Conservation (phyloP, 2,113 vertebrate genomes). For the Pluvialis apricaria region DNA sequence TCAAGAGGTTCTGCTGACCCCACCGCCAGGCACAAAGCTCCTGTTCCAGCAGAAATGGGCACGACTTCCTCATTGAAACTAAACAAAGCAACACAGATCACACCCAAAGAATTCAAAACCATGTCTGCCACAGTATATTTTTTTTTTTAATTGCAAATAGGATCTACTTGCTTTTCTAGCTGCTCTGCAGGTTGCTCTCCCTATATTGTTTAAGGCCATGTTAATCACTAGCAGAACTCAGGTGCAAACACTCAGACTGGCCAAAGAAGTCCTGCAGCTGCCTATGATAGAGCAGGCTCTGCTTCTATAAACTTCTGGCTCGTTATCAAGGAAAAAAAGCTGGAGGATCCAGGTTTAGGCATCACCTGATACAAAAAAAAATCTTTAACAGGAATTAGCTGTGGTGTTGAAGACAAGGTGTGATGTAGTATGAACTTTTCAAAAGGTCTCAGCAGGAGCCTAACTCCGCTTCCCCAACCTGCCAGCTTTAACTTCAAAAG, state of each 20-base stretch:
- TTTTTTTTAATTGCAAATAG: not conserved
- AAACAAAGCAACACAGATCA: not conserved
- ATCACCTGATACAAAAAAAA: not conserved
- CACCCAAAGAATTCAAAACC: not conserved
- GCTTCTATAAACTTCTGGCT: not conserved
- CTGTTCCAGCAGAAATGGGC: not conserved
- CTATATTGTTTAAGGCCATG: not conserved
- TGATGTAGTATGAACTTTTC: not conserved
- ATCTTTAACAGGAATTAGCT: not conserved
- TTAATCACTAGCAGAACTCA: not conserved
- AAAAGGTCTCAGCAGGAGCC: not conserved
- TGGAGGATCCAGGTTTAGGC: not conserved
- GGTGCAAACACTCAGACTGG: too few relatives aligned
- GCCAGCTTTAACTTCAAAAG: not conserved
- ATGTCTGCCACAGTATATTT: not conserved
- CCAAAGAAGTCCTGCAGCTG: not conserved
- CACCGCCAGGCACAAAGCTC: rapidly evolving
- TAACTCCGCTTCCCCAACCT: not conserved
- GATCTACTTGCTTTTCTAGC: not conserved
- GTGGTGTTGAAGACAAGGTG: not conserved
- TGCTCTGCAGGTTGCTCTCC: not conserved
- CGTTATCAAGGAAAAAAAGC: rapidly evolving
- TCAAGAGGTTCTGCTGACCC: not conserved
- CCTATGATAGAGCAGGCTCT: not conserved
- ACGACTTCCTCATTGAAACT: not conserved